Percentiles rank a stretch among this genome's conserved stretches.
These are phyloP conservation scores for Esox masquinongy DNA, from an alignment of 2,797 vertebrate genomes.

Conservation along the genomic window DNA sequence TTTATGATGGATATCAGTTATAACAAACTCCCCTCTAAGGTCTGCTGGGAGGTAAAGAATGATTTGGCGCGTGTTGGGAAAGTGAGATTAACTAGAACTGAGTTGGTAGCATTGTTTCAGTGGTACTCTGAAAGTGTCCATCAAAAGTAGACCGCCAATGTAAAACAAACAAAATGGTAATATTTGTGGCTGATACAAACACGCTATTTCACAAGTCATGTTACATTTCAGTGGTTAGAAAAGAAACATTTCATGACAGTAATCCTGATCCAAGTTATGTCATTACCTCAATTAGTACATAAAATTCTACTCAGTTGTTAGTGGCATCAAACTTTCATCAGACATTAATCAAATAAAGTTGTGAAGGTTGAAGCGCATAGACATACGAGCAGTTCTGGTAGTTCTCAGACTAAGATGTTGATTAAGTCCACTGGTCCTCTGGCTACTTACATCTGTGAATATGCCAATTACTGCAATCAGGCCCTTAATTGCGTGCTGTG, in stretches of 20 bases:
- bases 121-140: background rate
- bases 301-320: background rate
- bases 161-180: background rate
- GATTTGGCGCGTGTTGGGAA: background rate
- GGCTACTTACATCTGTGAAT: conserved; percentile 10
- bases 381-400: no score
- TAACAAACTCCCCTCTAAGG: background rate
- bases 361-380: background rate
- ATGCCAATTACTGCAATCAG: conserved; percentile 7
- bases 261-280: background rate
- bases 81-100: background rate
- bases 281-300: background rate
- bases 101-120: background rate
- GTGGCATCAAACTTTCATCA: background rate
- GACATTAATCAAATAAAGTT: background rate
- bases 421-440: conserved; percentile 2
- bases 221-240: background rate
- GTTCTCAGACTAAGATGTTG: background rate
- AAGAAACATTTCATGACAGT: background rate
- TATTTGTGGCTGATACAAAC: background rate
- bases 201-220: background rate
- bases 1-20: conserved; percentile 1
- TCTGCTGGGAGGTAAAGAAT: background rate
- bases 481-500: background rate
- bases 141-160: background rate